Percentiles rank a stretch among this genome's conserved stretches.
phyloP scores from a whole-genome alignment of 2,797 vertebrate genomes.

The Podarcis lilfordi region DNA sequence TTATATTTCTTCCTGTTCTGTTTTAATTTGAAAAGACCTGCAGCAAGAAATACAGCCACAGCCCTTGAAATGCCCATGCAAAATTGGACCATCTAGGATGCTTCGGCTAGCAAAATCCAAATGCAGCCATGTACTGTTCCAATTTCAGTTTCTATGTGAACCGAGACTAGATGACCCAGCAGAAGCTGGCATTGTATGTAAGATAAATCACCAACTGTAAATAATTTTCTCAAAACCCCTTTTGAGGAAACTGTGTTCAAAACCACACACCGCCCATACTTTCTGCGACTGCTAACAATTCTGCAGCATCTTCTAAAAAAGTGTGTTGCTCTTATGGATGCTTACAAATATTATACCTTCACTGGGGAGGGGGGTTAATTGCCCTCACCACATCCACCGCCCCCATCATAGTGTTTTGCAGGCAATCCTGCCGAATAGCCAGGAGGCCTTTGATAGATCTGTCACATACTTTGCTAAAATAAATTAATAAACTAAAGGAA shows the following conservation, averaged over 20 bases:
- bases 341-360: no score
- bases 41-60: not conserved
- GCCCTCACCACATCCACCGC: no score
- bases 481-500: no score
- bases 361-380: no score
- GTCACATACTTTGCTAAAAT: no score
- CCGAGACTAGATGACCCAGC: no score
- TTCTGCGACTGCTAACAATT: not conserved
- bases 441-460: no score
- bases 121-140: not conserved
- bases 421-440: no score
- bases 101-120: not conserved
- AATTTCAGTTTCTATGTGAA: not conserved
- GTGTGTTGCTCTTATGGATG: no score
- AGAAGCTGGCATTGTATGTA: not conserved
- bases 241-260: not conserved
- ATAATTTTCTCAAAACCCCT: not conserved
- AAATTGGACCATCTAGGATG: not conserved
- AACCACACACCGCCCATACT: not conserved
- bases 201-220: not conserved
- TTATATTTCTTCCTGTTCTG: not conserved
- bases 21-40: not conserved
- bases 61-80: not conserved
- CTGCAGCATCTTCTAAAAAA: no score
- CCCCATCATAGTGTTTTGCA: no score